Conservation (phyloP, 2,113 vertebrate species). For the Sminthopsis crassicaudata region DNA sequence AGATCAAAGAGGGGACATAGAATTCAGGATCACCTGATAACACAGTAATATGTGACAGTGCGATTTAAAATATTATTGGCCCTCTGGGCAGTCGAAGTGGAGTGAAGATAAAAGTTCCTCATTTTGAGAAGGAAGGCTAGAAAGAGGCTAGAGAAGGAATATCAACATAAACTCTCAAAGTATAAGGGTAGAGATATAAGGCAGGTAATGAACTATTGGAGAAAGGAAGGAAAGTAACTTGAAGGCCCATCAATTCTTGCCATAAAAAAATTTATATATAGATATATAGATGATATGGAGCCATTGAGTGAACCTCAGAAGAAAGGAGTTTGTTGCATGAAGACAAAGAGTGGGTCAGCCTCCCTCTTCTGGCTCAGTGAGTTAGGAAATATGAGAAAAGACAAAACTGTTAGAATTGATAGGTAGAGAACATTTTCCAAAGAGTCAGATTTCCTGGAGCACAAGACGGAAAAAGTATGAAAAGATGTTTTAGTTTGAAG, state of each 20-base stretch:
- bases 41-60: not conserved
- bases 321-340: not conserved
- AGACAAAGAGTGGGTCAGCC: not conserved
- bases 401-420: not conserved
- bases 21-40: not conserved
- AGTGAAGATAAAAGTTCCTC: not conserved
- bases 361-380: too few relatives aligned
- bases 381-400: not conserved
- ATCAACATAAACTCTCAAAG: too few relatives aligned
- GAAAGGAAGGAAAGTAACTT: not conserved
- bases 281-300: not conserved
- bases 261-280: not conserved
- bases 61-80: too few relatives aligned
- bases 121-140: not conserved
- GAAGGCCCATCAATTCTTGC: not conserved
- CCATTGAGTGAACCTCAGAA: not conserved
- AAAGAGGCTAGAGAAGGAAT: not conserved
- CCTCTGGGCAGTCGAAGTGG: not conserved
- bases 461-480: not conserved
- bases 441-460: not conserved
- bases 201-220: not conserved
- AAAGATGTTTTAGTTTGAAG: not conserved
- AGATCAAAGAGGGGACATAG: not conserved
- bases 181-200: not conserved
- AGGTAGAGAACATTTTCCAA: not conserved